Percentiles rank a stretch among this genome's conserved stretches.
These are phyloP conservation scores for Craniophora ligustri DNA, from an alignment of 2,888 invertebrate genomes.

Conservation along the genomic window DNA sequence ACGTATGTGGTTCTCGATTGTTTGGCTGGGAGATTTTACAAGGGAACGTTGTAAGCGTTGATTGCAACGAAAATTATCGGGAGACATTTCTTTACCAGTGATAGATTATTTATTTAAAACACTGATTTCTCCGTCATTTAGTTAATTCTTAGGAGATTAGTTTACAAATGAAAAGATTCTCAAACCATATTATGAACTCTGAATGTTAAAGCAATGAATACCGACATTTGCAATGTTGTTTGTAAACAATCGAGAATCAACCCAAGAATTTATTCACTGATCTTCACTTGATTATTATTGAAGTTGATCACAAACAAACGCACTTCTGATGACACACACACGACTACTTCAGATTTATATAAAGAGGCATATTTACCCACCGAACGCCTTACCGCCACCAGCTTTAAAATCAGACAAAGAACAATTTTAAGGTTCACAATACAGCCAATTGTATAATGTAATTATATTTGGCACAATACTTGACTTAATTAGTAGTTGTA, in stretches of 20 bases:
- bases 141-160: neutral
- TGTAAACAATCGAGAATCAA: constrained; percentile 53
- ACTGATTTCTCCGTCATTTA: neutral
- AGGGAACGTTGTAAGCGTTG: neutral
- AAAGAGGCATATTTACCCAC: constrained; percentile 63
- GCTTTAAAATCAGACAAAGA: constrained; percentile 54
- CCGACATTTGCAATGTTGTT: constrained; percentile 21
- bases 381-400: constrained; percentile 59
- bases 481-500: neutral
- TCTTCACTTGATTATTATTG: constrained; percentile 24
- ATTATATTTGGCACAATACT: constrained; percentile 34
- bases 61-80: neutral
- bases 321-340: constrained; percentile 19
- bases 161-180: constrained; percentile 9
- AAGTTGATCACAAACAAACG: constrained; percentile 40
- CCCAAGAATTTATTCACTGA: constrained; percentile 28
- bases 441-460: constrained; percentile 33
- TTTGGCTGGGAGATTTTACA: constrained; percentile 1
- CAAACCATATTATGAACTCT: neutral
- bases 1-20: constrained; percentile 48
- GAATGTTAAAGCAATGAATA: constrained; percentile 19
- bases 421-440: constrained; percentile 27
- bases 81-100: constrained; percentile 2
- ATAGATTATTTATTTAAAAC: neutral
- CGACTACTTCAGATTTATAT: constrained; percentile 18